These are phyloP conservation scores for Chaetophractus vellerosus DNA, from an alignment of 2,797 vertebrate species.

Conservation along the genomic window DNA sequence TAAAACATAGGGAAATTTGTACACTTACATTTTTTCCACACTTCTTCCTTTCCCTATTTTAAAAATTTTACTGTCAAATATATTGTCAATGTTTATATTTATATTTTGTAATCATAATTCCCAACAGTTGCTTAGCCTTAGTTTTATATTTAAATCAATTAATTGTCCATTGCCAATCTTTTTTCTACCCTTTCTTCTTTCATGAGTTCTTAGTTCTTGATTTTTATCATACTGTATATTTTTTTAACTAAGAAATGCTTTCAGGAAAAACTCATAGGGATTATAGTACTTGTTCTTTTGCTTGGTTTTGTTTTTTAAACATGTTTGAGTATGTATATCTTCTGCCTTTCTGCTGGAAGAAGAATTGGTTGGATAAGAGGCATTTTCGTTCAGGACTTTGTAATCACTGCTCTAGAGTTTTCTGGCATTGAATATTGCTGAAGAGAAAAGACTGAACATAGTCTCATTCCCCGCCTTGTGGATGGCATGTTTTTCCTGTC, in stretches of 20 bases:
- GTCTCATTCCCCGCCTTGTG: neutral
- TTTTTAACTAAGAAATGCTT: neutral
- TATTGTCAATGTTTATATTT: constrained; percentile 41
- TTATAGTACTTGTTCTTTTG: neutral
- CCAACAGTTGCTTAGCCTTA: neutral
- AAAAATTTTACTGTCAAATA: constrained; percentile 7
- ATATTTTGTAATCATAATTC: constrained; percentile 14
- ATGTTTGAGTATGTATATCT: neutral
- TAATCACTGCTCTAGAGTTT: neutral
- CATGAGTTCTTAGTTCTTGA: neutral
- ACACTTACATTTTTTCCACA: neutral
- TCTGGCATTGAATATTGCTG: neutral
- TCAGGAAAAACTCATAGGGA: too few relatives aligned
- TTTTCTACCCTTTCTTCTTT: neutral
- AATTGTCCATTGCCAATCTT: neutral
- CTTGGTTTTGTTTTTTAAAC: neutral
- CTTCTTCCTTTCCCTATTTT: neutral
- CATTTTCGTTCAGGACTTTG: neutral
- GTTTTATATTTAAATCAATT: constrained; percentile 46
- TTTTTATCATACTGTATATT: neutral
- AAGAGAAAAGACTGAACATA: neutral
- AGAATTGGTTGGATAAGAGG: neutral
- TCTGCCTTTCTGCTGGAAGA: neutral
- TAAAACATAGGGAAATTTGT: neutral
- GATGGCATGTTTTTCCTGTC: neutral